Conservation (phyloP, 2,888 invertebrate species). For the Mystacides longicornis region DNA sequence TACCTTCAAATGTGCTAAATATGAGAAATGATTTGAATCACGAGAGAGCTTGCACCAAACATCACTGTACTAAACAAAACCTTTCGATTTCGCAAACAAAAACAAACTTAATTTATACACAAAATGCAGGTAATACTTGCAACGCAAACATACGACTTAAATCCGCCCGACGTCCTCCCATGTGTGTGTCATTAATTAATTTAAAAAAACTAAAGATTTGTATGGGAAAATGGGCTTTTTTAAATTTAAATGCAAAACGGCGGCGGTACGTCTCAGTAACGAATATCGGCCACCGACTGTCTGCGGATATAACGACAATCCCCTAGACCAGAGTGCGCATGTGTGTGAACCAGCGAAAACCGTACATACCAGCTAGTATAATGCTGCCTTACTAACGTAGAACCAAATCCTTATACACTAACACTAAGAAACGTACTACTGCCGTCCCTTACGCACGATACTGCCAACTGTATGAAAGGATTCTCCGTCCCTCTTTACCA, state of each 20-base stretch:
- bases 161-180: background rate
- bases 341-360: slow-evolving; percentile 22
- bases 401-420: background rate
- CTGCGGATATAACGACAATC: slow-evolving; percentile 21
- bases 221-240: slow-evolving; percentile 15
- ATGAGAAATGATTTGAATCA: too few species aligned
- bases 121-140: background rate
- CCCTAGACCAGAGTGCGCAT: slow-evolving; percentile 22
- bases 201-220: slow-evolving; percentile 15
- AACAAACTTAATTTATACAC: background rate
- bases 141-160: background rate
- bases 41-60: background rate
- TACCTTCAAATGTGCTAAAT: too few species aligned
- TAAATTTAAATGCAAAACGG: slow-evolving; percentile 23
- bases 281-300: slow-evolving; percentile 25
- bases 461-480: background rate
- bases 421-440: background rate
- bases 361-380: slow-evolving; percentile 12
- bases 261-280: slow-evolving; percentile 22
- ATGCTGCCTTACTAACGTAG: background rate
- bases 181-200: background rate
- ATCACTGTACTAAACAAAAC: background rate
- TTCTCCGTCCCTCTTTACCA: slow-evolving; percentile 3
- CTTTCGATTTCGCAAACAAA: background rate
- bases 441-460: background rate